Evolutionary conservation across 1,140 invertebrate species (phyloP).

Genomic region (Diploscapter pachys): DNA sequence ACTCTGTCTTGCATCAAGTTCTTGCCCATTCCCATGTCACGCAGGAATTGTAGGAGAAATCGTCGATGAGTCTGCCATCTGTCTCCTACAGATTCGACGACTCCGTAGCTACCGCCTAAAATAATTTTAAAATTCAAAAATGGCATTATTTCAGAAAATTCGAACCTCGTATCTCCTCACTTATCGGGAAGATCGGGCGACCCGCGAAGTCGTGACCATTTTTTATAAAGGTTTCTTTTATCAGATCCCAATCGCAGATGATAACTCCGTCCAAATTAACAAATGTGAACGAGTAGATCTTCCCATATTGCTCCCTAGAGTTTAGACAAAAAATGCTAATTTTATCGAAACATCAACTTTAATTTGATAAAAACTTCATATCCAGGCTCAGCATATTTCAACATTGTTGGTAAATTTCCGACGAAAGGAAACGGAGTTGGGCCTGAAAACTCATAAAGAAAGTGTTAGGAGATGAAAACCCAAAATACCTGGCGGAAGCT

Average conservation of each 20-base stretch:
- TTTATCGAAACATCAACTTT: no score
- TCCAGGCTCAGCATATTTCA: no score
- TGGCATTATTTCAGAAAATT: neutral
- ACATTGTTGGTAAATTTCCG: no score
- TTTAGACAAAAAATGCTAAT: no score
- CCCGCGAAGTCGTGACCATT: slow-evolving; percentile 22
- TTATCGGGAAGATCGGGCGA: slow-evolving; percentile 1
- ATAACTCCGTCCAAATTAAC: neutral
- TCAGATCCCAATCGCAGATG: slow-evolving; percentile 12
- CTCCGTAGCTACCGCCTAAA: slow-evolving; percentile 66
- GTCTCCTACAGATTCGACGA: slow-evolving; percentile 74
- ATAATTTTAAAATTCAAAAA: neutral
- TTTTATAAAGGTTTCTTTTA: slow-evolving; percentile 24
- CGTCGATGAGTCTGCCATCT: slow-evolving; percentile 26
- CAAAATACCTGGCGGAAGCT: no score
- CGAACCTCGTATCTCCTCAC: slow-evolving; percentile 15
- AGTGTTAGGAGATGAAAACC: no score
- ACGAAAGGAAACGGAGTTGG: no score
- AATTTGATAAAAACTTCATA: no score
- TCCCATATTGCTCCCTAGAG: no score
- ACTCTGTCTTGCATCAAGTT: slow-evolving; percentile 28
- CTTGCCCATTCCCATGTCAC: slow-evolving; percentile 29
- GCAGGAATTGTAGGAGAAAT: slow-evolving; percentile 19
- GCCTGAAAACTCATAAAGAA: no score
- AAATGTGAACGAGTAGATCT: no score